These are phyloP conservation scores for Gorsachius magnificus DNA, from an alignment of 2,797 vertebrate species.

Conservation along the genomic window DNA sequence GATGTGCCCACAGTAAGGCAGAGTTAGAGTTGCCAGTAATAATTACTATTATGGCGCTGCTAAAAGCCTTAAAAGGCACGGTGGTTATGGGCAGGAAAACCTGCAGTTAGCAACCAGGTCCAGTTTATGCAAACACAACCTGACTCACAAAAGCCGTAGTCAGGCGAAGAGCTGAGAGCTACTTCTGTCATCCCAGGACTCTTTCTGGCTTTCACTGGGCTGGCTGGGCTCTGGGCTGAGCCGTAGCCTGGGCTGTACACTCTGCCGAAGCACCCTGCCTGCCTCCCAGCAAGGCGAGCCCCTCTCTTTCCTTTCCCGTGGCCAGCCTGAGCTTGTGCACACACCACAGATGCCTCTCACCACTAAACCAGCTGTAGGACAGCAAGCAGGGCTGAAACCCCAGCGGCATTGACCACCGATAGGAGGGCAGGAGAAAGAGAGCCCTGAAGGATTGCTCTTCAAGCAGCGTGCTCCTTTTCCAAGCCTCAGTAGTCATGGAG, in stretches of 20 bases:
- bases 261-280: not conserved
- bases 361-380: not conserved
- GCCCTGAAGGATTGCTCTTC: not conserved
- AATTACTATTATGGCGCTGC: not conserved
- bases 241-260: not conserved
- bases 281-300: not conserved
- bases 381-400: not conserved
- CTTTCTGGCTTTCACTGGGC: not conserved
- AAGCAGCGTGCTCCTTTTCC: not conserved
- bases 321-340: not conserved
- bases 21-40: not conserved
- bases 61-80: not conserved
- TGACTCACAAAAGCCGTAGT: constrained; percentile 56
- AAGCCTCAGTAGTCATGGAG: not conserved
- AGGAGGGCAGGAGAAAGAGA: not conserved
- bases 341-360: not conserved
- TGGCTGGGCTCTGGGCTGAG: not conserved
- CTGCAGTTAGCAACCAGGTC: constrained; percentile 48
- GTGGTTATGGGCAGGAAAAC: constrained; percentile 46
- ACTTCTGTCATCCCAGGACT: constrained; percentile 1
- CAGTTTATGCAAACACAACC: constrained; percentile 53
- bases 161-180: constrained; percentile 26
- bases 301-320: not conserved
- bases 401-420: not conserved
- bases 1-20: not conserved